Evolutionary conservation across 1,140 invertebrate species (phyloP), one percentile per base, ranked within the genome.

Genomic region (Euglossa dilemma): DNA sequence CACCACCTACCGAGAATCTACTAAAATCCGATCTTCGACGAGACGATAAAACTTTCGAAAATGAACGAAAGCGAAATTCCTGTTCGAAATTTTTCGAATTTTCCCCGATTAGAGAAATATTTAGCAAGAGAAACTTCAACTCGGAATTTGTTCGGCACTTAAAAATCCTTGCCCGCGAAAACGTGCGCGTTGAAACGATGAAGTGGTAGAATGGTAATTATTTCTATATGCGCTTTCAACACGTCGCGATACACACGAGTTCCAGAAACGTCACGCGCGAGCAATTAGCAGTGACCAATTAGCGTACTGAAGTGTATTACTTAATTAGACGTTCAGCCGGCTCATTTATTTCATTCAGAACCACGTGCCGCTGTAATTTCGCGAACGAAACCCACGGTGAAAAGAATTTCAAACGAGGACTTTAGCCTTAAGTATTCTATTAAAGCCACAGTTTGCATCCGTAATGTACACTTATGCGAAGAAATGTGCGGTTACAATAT

Each of bases 241-340:
- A 6, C 56, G 16, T 20, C 6, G n/a, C 47, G n/a, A 59, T 28
- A 63, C 18, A 18, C 16, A 36, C 47, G 54, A 75, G 36, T 50
- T 20, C 6, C 2, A 20, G 16, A 1, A 18, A 50, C 45, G 25
- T 63, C 56, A 75, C 73, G 57, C 23, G 18, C 73, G 45, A 75
- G n/a, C 20, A 75, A 61, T 75, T 75, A 63, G 16, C 25, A 63
- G 18, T 75, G 57, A 75, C 57, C 57, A 75, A 75, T 75, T 75
- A 75, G 25, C 57, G 57, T 75, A 6, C 36, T 59, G 71, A 73
- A 59, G 73, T 75, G 45, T 63, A 75, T 63, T 25, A 28, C 57
- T 75, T 75, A 75, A 75, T 75, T 63, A 75, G 45, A 75, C 45
- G 6, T 45, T 47, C 43, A 36, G 36, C n/a, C 45, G 45, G 11